Conservation (phyloP, 2,113 vertebrate species). For the Paradoxurus hermaphroditus region DNA sequence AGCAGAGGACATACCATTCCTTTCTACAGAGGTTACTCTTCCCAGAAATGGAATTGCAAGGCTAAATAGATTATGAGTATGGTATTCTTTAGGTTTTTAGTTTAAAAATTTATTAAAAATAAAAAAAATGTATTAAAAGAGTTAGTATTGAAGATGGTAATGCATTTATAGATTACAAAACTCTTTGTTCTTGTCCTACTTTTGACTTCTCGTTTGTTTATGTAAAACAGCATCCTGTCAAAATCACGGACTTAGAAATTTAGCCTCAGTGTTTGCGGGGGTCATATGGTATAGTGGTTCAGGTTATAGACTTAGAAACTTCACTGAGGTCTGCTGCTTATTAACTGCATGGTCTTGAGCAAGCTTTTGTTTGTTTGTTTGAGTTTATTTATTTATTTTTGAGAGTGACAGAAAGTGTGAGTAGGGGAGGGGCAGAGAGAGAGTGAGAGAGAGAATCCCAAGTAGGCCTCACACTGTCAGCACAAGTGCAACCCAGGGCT, state of each 20-base stretch:
- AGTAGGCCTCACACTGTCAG: too few relatives aligned
- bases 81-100: conserved; percentile 9
- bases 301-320: conserved; percentile 1
- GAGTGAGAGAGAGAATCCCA: too few relatives aligned
- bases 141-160: conserved; percentile 6
- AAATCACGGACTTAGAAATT: background rate
- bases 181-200: conserved; percentile 49
- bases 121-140: conserved; percentile 23
- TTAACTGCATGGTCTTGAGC: background rate
- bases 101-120: conserved; percentile 52
- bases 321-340: background rate
- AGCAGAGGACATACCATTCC: background rate
- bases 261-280: background rate
- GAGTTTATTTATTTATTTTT: background rate
- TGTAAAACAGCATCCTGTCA: conserved; percentile 10
- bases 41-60: conserved; percentile 16
- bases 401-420: too few relatives aligned
- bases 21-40: background rate
- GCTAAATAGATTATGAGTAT: background rate
- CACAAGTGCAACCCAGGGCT: too few relatives aligned
- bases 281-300: background rate
- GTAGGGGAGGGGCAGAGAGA: too few relatives aligned
- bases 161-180: conserved; percentile 52
- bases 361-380: conserved; percentile 30
- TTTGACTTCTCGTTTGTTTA: conserved; percentile 45